A percentile compares a stretch with the other conserved stretches of the same genome.
These are phyloP conservation scores for Lottia scabra DNA, from an alignment of 2,888 invertebrate species.

Conservation along the genomic window DNA sequence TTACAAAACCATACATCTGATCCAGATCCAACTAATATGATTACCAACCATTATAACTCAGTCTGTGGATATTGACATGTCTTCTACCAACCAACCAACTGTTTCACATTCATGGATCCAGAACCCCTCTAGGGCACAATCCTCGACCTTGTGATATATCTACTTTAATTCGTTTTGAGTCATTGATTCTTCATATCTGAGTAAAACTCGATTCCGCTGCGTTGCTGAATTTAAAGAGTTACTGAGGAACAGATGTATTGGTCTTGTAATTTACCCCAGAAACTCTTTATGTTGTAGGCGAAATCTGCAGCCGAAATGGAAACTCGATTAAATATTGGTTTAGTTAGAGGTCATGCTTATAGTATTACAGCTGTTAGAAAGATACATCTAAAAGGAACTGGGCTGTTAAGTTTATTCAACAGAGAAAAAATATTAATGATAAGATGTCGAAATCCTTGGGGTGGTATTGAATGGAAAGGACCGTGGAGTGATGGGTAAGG, in stretches of 20 bases:
- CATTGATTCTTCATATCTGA: no score
- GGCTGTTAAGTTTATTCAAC: conserved; percentile 64
- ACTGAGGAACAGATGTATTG: no score
- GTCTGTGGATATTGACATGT: no score
- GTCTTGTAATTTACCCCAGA: neutral
- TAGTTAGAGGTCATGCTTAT: conserved; percentile 76
- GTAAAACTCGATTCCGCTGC: no score
- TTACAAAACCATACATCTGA: no score
- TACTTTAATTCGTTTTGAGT: no score
- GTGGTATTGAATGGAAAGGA: conserved; percentile 74
- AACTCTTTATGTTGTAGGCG: conserved; percentile 22
- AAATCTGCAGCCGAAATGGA: conserved; percentile 71
- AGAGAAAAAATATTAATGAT: conserved; percentile 72
- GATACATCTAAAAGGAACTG: conserved; percentile 66
- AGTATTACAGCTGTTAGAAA: conserved; percentile 74
- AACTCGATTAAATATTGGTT: conserved; percentile 72
- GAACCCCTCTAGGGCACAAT: no score
- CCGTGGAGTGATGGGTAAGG: conserved; percentile 74
- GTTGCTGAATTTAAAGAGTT: neutral
- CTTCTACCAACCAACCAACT: no score
- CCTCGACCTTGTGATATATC: no score
- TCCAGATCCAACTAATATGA: no score
- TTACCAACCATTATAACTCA: no score
- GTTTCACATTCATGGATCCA: no score
- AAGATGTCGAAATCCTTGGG: conserved; percentile 75